phyloP scores from a whole-genome alignment of 2,888 invertebrate species.

The Conistra vaccinii region DNA sequence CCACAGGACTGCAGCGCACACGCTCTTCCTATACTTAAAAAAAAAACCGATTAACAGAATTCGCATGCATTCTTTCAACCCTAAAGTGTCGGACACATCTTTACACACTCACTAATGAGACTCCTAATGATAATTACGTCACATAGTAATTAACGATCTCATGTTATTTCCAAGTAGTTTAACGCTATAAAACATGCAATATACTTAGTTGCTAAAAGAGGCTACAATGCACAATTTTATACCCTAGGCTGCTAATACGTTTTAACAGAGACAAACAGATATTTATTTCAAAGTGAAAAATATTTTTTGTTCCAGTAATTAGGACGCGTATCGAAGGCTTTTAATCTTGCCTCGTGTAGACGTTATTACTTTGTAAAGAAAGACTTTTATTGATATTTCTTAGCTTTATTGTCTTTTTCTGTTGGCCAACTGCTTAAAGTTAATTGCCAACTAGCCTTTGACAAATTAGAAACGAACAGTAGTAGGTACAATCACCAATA shows the following conservation, averaged over 20 bases:
- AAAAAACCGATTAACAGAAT: too few species aligned
- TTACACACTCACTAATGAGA: constrained; percentile 23
- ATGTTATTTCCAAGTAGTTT: constrained; percentile 27
- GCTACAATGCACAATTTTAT: constrained; percentile 27
- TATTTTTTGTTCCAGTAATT: constrained; percentile 37
- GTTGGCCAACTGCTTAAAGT: background rate
- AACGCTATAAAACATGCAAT: constrained; percentile 20
- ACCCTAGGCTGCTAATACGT: constrained; percentile 25
- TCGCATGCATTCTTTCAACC: too few species aligned
- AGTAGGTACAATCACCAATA: background rate
- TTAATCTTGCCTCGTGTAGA: constrained; percentile 27
- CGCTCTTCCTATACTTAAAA: too few species aligned
- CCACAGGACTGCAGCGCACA: too few species aligned
- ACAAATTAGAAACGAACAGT: background rate
- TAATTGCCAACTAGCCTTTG: background rate
- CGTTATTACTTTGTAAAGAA: constrained; percentile 25
- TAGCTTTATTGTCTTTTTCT: background rate
- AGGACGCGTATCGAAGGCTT: constrained; percentile 21
- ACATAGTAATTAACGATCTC: constrained; percentile 40
- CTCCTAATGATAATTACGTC: background rate
- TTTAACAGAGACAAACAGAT: constrained; percentile 14
- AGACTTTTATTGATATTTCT: constrained; percentile 38
- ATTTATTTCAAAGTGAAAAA: constrained; percentile 32
- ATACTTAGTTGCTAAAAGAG: constrained; percentile 17
- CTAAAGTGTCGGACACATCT: constrained; percentile 5